A percentile compares a stretch with the other conserved stretches of the same genome.
These are phyloP conservation scores for Shargacucullia verbasci DNA, from an alignment of 2,888 invertebrate species.

Conservation along the genomic window DNA sequence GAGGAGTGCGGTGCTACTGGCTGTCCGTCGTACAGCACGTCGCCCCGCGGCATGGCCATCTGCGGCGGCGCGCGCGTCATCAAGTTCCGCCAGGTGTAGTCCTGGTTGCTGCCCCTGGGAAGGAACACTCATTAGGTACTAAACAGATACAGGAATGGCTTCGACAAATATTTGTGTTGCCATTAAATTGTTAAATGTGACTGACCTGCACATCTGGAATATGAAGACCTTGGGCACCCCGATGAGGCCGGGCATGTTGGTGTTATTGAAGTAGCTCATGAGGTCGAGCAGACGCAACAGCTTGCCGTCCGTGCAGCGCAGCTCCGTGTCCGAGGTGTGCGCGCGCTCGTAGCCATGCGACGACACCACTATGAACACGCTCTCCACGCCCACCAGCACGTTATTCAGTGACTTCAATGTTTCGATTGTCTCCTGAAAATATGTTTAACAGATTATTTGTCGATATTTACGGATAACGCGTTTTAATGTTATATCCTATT, in stretches of 20 bases:
- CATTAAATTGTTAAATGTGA: not conserved
- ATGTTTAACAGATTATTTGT: too few species aligned
- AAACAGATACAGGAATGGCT: too few species aligned
- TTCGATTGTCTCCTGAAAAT: slow-evolving; percentile 71
- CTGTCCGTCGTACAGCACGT: slow-evolving; percentile 52
- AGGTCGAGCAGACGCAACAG: slow-evolving; percentile 86
- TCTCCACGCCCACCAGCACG: slow-evolving; percentile 85
- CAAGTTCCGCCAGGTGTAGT: slow-evolving; percentile 56
- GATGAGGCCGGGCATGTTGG: slow-evolving; percentile 83
- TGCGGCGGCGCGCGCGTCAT: slow-evolving; percentile 43
- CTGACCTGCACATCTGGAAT: slow-evolving; percentile 91
- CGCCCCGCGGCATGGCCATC: slow-evolving; percentile 52
- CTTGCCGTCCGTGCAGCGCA: slow-evolving; percentile 89
- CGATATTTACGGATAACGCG: too few species aligned
- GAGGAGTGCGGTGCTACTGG: slow-evolving; percentile 61
- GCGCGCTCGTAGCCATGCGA: slow-evolving; percentile 90
- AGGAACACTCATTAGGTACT: too few species aligned
- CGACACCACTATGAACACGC: slow-evolving; percentile 91
- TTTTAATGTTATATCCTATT: too few species aligned
- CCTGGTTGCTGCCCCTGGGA: slow-evolving; percentile 66
- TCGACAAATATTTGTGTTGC: too few species aligned
- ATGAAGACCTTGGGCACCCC: slow-evolving; percentile 92
- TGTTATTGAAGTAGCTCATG: slow-evolving; percentile 89
- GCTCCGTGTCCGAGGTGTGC: slow-evolving; percentile 84
- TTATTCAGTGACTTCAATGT: slow-evolving; percentile 76